Percentiles rank a stretch among this genome's conserved stretches.
Conservation (phyloP, 2,888 invertebrate species). For the Oligia fasciuncula region DNA sequence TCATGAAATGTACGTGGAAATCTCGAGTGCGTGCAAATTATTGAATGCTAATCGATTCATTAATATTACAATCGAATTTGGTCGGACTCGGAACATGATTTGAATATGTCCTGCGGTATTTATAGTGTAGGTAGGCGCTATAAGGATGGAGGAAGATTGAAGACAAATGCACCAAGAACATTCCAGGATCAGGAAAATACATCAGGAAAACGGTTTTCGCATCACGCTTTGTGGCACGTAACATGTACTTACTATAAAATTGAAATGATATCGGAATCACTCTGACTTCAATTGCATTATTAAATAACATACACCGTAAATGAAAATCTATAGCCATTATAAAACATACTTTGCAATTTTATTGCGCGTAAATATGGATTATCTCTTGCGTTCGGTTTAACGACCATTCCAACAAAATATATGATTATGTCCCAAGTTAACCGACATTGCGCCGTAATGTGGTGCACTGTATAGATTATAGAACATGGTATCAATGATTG, state of each 20-base stretch:
- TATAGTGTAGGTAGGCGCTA: background rate
- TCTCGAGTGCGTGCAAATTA: slow-evolving; percentile 13
- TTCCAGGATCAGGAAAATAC: slow-evolving; percentile 22
- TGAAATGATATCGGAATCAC: background rate
- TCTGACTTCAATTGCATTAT: background rate
- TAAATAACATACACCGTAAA: slow-evolving; percentile 3
- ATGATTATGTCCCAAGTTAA: slow-evolving; percentile 49
- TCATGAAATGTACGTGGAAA: slow-evolving; percentile 7
- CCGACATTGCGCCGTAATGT: slow-evolving; percentile 53
- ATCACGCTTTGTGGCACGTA: background rate
- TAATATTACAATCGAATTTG: slow-evolving; percentile 22
- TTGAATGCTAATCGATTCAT: slow-evolving; percentile 1
- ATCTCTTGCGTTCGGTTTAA: slow-evolving; percentile 14
- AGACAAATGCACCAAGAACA: slow-evolving; percentile 2
- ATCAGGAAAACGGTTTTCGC: slow-evolving; percentile 8
- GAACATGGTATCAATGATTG: slow-evolving; percentile 71
- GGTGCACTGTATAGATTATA: slow-evolving; percentile 64
- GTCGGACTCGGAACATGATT: background rate
- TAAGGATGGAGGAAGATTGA: slow-evolving; percentile 16
- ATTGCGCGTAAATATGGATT: slow-evolving; percentile 36
- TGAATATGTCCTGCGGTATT: background rate
- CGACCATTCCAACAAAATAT: slow-evolving; percentile 20
- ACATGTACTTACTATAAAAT: background rate
- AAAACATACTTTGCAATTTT: slow-evolving; percentile 40
- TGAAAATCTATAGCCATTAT: slow-evolving; percentile 17